Evolutionary conservation across 2,888 invertebrate species (phyloP).

Genomic region (Cheilosia impressa): DNA sequence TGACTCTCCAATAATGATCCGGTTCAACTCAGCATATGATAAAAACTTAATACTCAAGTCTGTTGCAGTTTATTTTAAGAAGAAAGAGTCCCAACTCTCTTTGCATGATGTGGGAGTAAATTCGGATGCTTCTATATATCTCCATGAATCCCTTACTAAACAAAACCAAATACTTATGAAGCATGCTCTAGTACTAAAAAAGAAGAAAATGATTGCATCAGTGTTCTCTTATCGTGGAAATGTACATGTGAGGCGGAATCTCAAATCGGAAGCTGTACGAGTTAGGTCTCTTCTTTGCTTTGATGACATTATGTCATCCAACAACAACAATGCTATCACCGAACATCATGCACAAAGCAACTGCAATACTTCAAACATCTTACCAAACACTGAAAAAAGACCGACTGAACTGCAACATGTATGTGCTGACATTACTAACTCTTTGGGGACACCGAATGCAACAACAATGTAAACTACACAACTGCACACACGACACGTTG

Average conservation of each 20-base stretch:
- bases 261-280: background rate
- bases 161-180: too few species aligned
- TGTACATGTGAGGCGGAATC: too few species aligned
- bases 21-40: constrained; percentile 1
- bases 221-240: too few species aligned
- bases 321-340: background rate
- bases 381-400: background rate
- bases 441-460: too few species aligned
- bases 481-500: too few species aligned
- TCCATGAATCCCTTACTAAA: too few species aligned
- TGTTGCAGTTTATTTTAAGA: background rate
- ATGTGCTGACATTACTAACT: background rate
- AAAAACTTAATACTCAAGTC: constrained; percentile 1
- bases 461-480: too few species aligned
- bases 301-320: background rate
- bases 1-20: background rate
- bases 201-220: background rate
- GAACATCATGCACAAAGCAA: background rate
- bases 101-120: background rate
- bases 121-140: background rate
- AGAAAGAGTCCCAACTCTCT: background rate
- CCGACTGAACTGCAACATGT: background rate
- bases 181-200: background rate
- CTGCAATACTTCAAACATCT: background rate
- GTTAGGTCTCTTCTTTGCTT: background rate